These are phyloP conservation scores for Pelmatolapia mariae DNA, from an alignment of 2,113 vertebrate species.

Conservation along the genomic window DNA sequence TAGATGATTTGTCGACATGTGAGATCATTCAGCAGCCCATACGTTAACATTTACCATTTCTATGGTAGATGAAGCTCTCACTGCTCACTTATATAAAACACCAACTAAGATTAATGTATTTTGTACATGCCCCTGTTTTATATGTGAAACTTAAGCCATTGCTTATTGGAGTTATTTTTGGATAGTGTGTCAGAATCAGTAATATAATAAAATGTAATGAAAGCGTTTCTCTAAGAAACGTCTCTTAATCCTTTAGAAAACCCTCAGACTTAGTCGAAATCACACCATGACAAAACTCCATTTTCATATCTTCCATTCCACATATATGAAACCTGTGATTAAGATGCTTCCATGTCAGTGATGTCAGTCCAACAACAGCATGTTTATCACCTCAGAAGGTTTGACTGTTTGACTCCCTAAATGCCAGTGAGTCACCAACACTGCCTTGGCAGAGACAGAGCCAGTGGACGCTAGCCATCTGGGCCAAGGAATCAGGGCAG, in stretches of 20 bases:
- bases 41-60: background rate
- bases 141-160: background rate
- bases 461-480: slow-evolving; percentile 19
- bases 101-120: background rate
- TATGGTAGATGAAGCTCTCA: background rate
- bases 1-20: background rate
- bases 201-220: background rate
- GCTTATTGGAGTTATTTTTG: background rate
- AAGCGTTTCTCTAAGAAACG: background rate
- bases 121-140: background rate
- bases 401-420: background rate
- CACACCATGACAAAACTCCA: background rate
- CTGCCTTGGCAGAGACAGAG: background rate
- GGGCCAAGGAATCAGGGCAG: slow-evolving; percentile 38
- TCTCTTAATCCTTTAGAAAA: background rate
- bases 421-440: slow-evolving; percentile 19
- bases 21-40: background rate
- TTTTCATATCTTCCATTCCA: background rate
- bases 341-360: background rate
- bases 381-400: background rate
- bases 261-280: background rate
- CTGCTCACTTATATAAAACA: background rate
- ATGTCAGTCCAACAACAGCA: background rate
- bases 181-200: background rate
- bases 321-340: background rate